Evolutionary conservation across 64 coral and sea anemone genomes (phyloP).

Genomic region (Actinia tenebrosa): DNA sequence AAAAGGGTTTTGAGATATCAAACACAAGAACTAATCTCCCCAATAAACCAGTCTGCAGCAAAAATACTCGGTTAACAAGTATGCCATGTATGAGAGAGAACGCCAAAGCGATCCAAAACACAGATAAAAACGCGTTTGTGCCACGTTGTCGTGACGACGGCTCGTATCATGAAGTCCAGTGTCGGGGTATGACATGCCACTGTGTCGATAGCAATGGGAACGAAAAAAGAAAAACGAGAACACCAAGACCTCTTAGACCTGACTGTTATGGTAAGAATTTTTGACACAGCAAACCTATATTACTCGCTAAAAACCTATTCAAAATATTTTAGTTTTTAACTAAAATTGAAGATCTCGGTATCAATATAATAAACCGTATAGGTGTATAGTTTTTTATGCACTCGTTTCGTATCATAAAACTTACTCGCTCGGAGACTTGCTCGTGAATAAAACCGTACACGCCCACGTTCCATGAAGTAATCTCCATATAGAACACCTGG

Average conservation of each 20-base stretch:
- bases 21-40: constrained; percentile 25
- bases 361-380: too few species aligned
- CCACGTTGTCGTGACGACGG: constrained; percentile 69
- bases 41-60: constrained; percentile 40
- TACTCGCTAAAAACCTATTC: too few species aligned
- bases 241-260: constrained; percentile 67
- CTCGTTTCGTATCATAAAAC: too few species aligned
- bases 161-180: constrained; percentile 55
- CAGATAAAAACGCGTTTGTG: neutral
- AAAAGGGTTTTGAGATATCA: constrained; percentile 47
- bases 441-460: too few species aligned
- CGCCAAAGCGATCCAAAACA: neutral
- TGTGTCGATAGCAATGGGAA: constrained; percentile 71
- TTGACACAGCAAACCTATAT: too few species aligned
- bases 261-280: constrained; percentile 55
- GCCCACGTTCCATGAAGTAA: too few species aligned
- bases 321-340: too few species aligned
- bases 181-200: constrained; percentile 55
- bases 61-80: constrained; percentile 6
- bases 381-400: too few species aligned
- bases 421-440: too few species aligned
- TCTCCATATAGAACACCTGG: too few species aligned
- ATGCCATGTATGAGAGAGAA: constrained; percentile 28
- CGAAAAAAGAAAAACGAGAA: constrained; percentile 43
- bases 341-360: too few species aligned